Conservation (phyloP, 2,888 invertebrate genomes). For the Volucella bombylans region DNA sequence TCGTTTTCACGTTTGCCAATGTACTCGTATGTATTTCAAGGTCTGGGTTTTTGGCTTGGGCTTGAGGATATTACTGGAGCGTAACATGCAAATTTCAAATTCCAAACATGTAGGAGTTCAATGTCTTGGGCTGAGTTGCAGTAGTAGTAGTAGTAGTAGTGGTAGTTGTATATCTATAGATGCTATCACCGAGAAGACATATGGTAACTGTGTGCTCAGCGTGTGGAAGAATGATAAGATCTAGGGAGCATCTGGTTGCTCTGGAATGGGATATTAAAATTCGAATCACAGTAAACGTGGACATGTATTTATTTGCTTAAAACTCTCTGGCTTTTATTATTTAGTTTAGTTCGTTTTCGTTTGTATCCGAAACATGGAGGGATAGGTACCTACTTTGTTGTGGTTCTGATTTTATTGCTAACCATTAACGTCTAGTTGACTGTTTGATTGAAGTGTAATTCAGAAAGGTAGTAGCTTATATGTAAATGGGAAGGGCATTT, state of each 20-base stretch:
- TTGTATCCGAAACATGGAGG: background rate
- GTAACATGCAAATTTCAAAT: constrained; percentile 31
- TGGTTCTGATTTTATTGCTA: constrained; percentile 51
- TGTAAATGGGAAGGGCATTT: background rate
- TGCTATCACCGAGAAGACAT: constrained; percentile 24
- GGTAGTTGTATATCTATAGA: background rate
- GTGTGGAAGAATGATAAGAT: constrained; percentile 55
- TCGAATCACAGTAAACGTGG: constrained; percentile 41
- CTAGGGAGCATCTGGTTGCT: constrained; percentile 54
- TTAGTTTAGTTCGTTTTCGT: constrained; percentile 36
- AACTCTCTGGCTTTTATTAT: constrained; percentile 34
- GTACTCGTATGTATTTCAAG: constrained; percentile 14
- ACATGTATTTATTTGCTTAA: constrained; percentile 51
- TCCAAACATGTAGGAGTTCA: constrained; percentile 44
- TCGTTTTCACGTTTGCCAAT: background rate
- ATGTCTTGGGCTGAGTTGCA: constrained; percentile 1
- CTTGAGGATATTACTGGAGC: constrained; percentile 13
- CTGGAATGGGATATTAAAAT: constrained; percentile 37
- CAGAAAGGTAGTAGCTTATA: background rate
- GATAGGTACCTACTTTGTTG: constrained; percentile 38
- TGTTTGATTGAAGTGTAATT: constrained; percentile 32
- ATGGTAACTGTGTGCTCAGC: constrained; percentile 40
- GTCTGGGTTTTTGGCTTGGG: constrained; percentile 10
- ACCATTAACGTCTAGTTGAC: constrained; percentile 43
- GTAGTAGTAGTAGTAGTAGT: background rate